Base-by-base conservation (phyloP, 2,797 vertebrate species). In the Nasua narica region DNA sequence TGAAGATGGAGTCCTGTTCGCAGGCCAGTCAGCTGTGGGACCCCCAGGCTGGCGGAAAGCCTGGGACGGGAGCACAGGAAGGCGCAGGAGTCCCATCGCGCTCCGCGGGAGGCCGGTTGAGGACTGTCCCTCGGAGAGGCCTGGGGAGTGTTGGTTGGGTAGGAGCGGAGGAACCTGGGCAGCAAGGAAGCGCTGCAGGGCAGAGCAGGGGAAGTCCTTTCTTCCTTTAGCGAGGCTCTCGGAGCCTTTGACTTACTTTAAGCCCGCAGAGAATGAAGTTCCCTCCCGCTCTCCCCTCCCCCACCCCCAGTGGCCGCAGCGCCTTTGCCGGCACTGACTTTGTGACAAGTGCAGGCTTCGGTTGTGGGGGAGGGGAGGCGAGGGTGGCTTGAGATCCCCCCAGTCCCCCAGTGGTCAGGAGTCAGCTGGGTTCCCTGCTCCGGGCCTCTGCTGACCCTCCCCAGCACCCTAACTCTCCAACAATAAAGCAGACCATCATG, bases 21-120 rank as follows among this genome's bases (percentile, higher is more conserved):
- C 96, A 56, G 90, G 84, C 77, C 58, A 58, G 67, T 96, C 94
- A 87, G 91, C 97, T 97, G 96, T 96, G 96, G 97, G 98, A 96
- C 97, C 97, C 92, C 94, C 94, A 70, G 91, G 96, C 97, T 96
- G 96, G 96, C 95, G 96, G 89, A 86, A 76, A 95, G 93, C 76
- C 96, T 97, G 69, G 78, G 89, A 52, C 97, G 69, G 78, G 89
- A 52, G 23, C 48, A 48, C 40, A 13, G 93, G 83, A 19, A 83
- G 79, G 0, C 23, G 82, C 12, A 5, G 48, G 84, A 62, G 54
- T 86, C 23, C 72, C 1, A 18, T 65, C 81, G 79, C 40, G 78
- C 69, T 69, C 96, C 62, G 14, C 77, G 56, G 2, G 60, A 82
- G 32, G 76, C 46, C 18, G 43, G 35, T 0, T 3, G 58, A 87